Percentiles rank a stretch among this genome's conserved stretches.
These are phyloP conservation scores for Semibalanus balanoides DNA, from an alignment of 1,140 invertebrate species.

Conservation along the genomic window DNA sequence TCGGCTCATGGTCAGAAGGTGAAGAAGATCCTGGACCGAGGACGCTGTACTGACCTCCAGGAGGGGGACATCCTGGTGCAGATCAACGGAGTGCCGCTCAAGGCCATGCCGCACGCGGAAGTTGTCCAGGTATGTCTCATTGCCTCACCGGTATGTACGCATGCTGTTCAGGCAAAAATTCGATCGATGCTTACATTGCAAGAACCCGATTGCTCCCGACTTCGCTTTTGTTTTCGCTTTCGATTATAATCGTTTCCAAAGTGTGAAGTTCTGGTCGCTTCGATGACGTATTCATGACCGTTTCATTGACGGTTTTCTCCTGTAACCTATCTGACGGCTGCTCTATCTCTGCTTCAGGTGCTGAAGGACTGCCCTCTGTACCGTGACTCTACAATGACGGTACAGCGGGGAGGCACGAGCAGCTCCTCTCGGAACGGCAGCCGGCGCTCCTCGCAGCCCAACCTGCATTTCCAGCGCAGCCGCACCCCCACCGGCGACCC, in stretches of 20 bases:
- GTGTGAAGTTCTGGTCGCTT: too few relatives aligned
- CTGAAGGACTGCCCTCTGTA: conserved; percentile 85
- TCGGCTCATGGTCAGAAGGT: conserved; percentile 83
- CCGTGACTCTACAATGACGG: conserved; percentile 71
- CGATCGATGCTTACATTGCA: too few relatives aligned
- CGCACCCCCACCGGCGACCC: conserved; percentile 81
- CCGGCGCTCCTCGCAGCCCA: neutral
- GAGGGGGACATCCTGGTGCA: conserved; percentile 92
- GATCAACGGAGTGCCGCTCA: conserved; percentile 77
- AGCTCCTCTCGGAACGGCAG: conserved; percentile 22
- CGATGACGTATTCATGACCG: too few relatives aligned
- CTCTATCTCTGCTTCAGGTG: too few relatives aligned
- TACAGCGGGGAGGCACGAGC: conserved; percentile 49
- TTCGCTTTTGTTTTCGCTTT: too few relatives aligned
- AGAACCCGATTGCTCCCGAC: too few relatives aligned
- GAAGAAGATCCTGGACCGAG: conserved; percentile 88
- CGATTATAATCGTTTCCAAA: too few relatives aligned
- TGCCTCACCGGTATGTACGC: too few relatives aligned
- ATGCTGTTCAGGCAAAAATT: too few relatives aligned
- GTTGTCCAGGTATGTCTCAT: conserved; percentile 76
- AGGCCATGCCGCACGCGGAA: conserved; percentile 74
- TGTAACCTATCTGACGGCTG: too few relatives aligned
- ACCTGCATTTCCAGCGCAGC: conserved; percentile 38
- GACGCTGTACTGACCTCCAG: conserved; percentile 77
- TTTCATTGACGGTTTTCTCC: too few relatives aligned